Percentiles rank a stretch among this genome's conserved stretches.
These are phyloP conservation scores for Furcula furcula DNA, from an alignment of 2,888 invertebrate species.

Conservation along the genomic window DNA sequence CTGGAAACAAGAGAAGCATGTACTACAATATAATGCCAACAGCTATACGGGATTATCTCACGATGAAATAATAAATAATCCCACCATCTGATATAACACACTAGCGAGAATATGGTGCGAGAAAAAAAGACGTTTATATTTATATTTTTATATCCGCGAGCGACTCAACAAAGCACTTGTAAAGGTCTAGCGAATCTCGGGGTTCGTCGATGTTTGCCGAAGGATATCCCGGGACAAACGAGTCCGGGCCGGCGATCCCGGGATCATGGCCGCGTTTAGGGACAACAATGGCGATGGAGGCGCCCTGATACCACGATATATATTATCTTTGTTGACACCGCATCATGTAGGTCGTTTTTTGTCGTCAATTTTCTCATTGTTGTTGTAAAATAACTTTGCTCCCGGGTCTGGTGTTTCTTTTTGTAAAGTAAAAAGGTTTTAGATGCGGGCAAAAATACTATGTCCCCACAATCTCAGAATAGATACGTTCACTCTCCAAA, in stretches of 20 bases:
- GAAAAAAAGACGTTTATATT: conserved; percentile 53
- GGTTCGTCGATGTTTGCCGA: conserved; percentile 74
- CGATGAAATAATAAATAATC: conserved; percentile 49
- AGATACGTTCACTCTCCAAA: conserved; percentile 10
- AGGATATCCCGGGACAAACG: conserved; percentile 78
- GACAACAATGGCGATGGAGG: conserved; percentile 69
- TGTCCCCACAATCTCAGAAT: conserved; percentile 12
- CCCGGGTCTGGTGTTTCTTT: conserved; percentile 37
- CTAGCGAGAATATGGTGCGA: conserved; percentile 23
- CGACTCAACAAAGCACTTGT: conserved; percentile 67
- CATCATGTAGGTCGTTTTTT: conserved; percentile 74
- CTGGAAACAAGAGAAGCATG: conserved; percentile 18
- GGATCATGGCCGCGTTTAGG: conserved; percentile 68
- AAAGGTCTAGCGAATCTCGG: conserved; percentile 76
- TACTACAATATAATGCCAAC: conserved; percentile 22
- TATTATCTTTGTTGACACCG: conserved; percentile 76
- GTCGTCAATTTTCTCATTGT: conserved; percentile 68
- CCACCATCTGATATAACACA: conserved; percentile 28
- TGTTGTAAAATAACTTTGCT: conserved; percentile 56
- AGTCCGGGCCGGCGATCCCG: conserved; percentile 60
- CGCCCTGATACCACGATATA: conserved; percentile 70
- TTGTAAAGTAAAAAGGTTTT: conserved; percentile 29
- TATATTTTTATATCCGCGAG: conserved; percentile 61
- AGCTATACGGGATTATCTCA: conserved; percentile 30
- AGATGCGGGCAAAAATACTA: conserved; percentile 18